Percentiles rank a stretch among this genome's conserved stretches.
Evolutionary conservation across 2,113 vertebrate species (phyloP).

Genomic region (Haemorhous mexicanus): DNA sequence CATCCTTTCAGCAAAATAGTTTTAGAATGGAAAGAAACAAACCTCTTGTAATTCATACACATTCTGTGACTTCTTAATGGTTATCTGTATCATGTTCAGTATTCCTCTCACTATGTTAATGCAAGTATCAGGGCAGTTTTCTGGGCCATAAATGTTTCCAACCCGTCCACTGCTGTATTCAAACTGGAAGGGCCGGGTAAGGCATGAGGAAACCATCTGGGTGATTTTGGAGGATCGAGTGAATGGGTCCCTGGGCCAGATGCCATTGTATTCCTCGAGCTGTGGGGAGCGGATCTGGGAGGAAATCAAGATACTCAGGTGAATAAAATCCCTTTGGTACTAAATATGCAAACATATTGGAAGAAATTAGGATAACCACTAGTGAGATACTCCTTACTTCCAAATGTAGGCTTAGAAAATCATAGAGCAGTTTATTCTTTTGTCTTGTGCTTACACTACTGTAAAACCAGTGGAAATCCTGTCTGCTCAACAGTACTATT

Average conservation of each 20-base stretch:
- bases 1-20: background rate
- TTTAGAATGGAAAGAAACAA: background rate
- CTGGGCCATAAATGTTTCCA: constrained; percentile 72
- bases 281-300: constrained; percentile 68
- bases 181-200: constrained; percentile 74
- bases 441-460: background rate
- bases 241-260: constrained; percentile 73
- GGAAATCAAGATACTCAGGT: background rate
- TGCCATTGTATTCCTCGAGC: constrained; percentile 73
- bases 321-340: background rate
- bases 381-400: background rate
- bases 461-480: background rate
- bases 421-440: background rate
- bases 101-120: constrained; percentile 80
- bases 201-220: constrained; percentile 51
- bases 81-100: constrained; percentile 75
- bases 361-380: background rate
- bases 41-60: constrained; percentile 83
- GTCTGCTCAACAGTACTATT: background rate
- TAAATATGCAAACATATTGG: background rate
- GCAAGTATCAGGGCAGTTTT: constrained; percentile 56
- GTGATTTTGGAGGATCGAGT: constrained; percentile 68
- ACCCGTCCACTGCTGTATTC: constrained; percentile 74
- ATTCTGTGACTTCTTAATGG: constrained; percentile 79
- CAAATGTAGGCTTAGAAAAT: background rate